A percentile compares a stretch with the other conserved stretches of the same genome.
phyloP scores from a whole-genome alignment of 2,113 vertebrate species.

The Fregetta grallaria region DNA sequence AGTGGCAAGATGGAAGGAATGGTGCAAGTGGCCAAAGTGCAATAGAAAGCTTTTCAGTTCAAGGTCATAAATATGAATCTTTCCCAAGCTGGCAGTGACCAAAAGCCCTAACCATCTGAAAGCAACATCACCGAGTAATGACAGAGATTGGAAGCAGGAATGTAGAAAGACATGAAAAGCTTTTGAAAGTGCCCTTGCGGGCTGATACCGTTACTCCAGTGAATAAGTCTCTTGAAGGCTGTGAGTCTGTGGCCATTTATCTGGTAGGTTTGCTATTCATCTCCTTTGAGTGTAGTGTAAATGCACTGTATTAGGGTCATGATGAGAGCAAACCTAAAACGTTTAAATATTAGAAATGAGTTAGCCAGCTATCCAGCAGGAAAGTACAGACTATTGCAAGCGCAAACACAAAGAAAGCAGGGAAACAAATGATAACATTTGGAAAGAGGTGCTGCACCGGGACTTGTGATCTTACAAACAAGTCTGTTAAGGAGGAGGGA shows the following conservation, averaged over 20 bases:
- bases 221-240: constrained; percentile 42
- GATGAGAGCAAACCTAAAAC: constrained; percentile 55
- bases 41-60: constrained; percentile 12
- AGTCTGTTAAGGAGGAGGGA: not conserved
- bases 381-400: not conserved
- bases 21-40: not conserved
- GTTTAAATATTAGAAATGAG: constrained; percentile 49
- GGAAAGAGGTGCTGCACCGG: not conserved
- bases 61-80: constrained; percentile 53
- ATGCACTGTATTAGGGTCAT: constrained; percentile 60
- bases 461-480: constrained; percentile 6
- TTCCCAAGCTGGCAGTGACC: constrained; percentile 1
- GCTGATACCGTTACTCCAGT: constrained; percentile 52
- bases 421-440: constrained; percentile 42
- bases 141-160: constrained; percentile 26
- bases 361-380: not conserved
- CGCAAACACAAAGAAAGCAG: constrained; percentile 31
- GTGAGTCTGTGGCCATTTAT: constrained; percentile 48
- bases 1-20: not conserved
- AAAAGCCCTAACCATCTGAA: constrained; percentile 5
- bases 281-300: constrained; percentile 62
- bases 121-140: constrained; percentile 27
- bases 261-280: constrained; percentile 60
- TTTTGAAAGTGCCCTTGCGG: constrained; percentile 56
- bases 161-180: constrained; percentile 48